Base-by-base conservation (phyloP, 2,797 vertebrate species). In the Leptodactylus fallax region DNA sequence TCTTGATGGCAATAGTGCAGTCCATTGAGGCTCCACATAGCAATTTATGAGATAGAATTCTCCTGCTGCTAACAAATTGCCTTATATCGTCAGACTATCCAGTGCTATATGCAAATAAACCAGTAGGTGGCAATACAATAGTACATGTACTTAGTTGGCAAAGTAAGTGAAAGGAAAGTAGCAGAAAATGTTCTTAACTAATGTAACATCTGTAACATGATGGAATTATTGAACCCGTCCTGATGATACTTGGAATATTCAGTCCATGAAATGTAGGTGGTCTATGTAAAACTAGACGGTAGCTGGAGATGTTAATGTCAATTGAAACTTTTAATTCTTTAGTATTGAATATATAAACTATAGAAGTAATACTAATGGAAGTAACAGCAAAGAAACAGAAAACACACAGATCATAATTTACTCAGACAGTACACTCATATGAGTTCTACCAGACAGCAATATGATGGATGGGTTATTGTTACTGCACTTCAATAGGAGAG, bases 71-170 rank as follows among this genome's bases (percentile, higher is more conserved):
- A 53, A 53, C 8, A 81, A 9, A 81, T 0, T 11, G 63, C 17
- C 0, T 2, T 6, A 58, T 58, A 58, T 1, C 6, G 12, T 11
- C 51, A 53, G 21, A 81, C 16, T 81, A 23, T 7, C 23, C 47
- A 58, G 11, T 71, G 81, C 21, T 60, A 71, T 88, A 5, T 71
- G 17, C n/a, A 79, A 49, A 61, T 25, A 10, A 10, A 56, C 58
- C 93, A 88, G 91, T 85, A 94, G 94, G 91, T 92, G 92, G 93
- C 77, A 92, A 89, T 69, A 36, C 60, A 61, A 88, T 61, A 90
- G 88, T 61, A 47, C 12, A 12, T 13, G n/a, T 72, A 45, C 27
- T 6, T 72, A 49, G 45, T 53, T 77, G 72, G 53, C 23, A n/a
- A 36, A 49, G 12, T 13, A 25, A 49, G n/a, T 19, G 9, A 13